Percentiles rank a stretch among this genome's conserved stretches.
phyloP scores from a whole-genome alignment of 2,888 invertebrate species.

The Iphiclides podalirius region DNA sequence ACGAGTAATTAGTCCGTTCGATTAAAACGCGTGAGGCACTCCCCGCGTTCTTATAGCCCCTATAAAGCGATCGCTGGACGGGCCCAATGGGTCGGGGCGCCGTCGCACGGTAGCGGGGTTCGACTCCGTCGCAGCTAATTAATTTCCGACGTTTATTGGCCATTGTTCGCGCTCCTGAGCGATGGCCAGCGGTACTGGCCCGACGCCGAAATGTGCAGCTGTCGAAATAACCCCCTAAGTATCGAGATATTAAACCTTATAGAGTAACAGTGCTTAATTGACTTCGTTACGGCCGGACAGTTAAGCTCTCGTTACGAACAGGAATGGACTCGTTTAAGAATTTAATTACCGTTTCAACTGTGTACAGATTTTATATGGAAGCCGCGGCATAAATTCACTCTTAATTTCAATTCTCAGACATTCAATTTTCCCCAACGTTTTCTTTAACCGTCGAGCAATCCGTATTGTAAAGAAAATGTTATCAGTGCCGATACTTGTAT shows the following conservation, averaged over 20 bases:
- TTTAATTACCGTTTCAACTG: no score
- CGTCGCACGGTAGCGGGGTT: constrained; percentile 19
- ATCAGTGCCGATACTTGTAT: no score
- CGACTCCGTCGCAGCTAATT: constrained; percentile 30
- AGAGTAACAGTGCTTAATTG: constrained; percentile 1
- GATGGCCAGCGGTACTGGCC: background rate
- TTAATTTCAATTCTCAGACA: no score
- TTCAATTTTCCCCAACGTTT: no score
- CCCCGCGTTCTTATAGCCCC: constrained; percentile 14
- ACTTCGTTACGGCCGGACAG: background rate
- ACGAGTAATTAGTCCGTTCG: constrained; percentile 17
- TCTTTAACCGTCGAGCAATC: no score
- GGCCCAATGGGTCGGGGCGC: background rate
- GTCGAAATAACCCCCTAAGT: constrained; percentile 2
- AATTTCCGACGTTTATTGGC: constrained; percentile 40
- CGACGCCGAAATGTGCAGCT: constrained; percentile 6
- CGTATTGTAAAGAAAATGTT: no score
- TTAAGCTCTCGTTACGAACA: no score
- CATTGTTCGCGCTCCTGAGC: constrained; percentile 33
- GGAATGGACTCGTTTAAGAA: no score
- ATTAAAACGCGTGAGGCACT: constrained; percentile 14
- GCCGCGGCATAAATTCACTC: no score
- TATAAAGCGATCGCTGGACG: constrained; percentile 20
- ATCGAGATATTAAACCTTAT: constrained; percentile 8
- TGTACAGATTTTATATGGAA: no score